Base-by-base conservation (phyloP, 2,888 invertebrate species). In the Ophioninae sp. region DNA sequence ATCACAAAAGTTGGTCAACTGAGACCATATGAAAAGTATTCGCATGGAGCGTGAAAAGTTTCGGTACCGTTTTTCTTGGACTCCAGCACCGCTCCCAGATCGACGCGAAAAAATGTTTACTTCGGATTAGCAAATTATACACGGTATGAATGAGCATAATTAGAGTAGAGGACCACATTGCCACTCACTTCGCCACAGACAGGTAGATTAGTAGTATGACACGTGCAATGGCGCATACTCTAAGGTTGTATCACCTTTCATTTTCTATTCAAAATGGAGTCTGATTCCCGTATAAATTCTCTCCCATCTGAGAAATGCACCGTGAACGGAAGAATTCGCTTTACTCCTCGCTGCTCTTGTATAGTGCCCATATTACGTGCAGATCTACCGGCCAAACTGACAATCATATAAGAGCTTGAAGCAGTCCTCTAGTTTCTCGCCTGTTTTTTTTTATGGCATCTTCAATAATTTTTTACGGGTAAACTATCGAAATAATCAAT, bases 251-350 rank as follows among this genome's bases (percentile, higher is more conserved):
- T 83, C 77, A 83, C 83, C 79, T 83, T 83, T 83, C 83, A 57
- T 80, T 83, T 83, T 83, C 77, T 64, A 80, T 83, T 70, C 65
- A 68, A 77, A 80, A 83, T 80, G 80, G 67, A 83, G 72, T 62
- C 70, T 72, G 79, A 23, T 61, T 59, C 50, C 20, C 23, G 64
- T 86, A 85, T 77, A 83, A 86, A 85, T 84, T 85, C 64, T 85
- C 84, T 85, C 84, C 83, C 86, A 86, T 84, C 81, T 82, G 23
- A 21, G 59, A 39, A 21, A 73, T 73, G 70, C 72, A 67, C 62
- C 39, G 20, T 50, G 23, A 67, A 76, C 57, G 59, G 7, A 50
- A 50, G 72, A 68, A 50, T 77, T 73, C 81, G 81, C n/a, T n/a
- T n/a, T 81, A 72, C 72, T 76, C 13, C 62, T 41, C 67, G 61